Conservation (phyloP, 2,888 invertebrate genomes). For the Hydrotaea diabolus region DNA sequence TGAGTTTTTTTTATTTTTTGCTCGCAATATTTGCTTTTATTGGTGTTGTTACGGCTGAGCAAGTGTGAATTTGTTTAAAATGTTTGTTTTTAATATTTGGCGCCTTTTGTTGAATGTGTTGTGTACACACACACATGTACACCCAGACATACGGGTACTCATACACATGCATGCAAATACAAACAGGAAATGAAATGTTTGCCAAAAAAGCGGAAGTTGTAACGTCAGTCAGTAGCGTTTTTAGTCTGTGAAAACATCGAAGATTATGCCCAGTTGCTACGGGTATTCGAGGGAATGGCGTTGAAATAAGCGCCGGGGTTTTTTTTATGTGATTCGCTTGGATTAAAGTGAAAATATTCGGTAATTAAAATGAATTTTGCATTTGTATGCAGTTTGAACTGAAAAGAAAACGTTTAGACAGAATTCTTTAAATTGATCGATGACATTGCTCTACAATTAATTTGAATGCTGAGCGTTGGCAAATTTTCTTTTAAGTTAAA, state of each 20-base stretch:
- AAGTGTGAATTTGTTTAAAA: conserved; percentile 56
- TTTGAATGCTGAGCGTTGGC: no score
- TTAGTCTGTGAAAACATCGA: background rate
- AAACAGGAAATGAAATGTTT: conserved; percentile 68
- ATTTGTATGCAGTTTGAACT: background rate
- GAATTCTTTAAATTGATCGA: no score
- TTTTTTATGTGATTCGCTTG: conserved; percentile 7
- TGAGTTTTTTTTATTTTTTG: no score
- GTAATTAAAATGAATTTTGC: background rate
- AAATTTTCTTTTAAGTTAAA: no score
- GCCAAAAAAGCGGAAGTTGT: conserved; percentile 60
- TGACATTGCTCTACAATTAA: no score
- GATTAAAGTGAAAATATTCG: conserved; percentile 2
- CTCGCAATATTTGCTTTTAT: background rate
- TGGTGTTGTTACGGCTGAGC: conserved; percentile 27
- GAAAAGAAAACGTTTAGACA: background rate
- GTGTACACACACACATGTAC: background rate
- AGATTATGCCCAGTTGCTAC: background rate
- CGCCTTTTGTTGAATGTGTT: conserved; percentile 52
- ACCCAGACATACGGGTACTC: background rate
- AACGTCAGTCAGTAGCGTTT: background rate
- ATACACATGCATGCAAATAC: background rate
- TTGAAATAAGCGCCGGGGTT: background rate
- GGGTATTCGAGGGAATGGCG: no score
- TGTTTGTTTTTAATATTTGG: conserved; percentile 56